These are phyloP conservation scores for Bombylius major DNA, from an alignment of 2,888 invertebrate genomes.

Conservation along the genomic window DNA sequence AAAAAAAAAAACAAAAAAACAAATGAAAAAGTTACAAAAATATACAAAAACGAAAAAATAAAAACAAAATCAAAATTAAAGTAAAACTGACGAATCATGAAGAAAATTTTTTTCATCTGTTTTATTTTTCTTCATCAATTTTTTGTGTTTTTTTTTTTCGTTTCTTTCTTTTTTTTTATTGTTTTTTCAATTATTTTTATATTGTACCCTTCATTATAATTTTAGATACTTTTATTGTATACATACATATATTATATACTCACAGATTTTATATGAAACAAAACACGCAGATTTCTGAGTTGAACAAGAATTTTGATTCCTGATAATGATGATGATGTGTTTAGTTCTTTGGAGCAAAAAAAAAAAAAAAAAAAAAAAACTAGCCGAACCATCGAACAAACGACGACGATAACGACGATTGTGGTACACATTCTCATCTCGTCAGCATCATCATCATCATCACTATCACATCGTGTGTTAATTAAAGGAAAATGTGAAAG, in stretches of 20 bases:
- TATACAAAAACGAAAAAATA: background rate
- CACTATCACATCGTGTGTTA: background rate
- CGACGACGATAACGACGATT: too few species aligned
- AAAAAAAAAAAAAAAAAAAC: too few species aligned
- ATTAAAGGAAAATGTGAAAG: background rate
- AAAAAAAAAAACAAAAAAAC: background rate
- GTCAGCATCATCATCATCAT: background rate
- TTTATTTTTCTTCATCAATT: background rate
- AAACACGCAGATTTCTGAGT: too few species aligned
- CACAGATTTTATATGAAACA: too few species aligned
- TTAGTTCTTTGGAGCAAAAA: too few species aligned
- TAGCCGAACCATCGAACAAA: too few species aligned
- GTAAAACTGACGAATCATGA: background rate
- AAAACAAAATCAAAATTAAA: background rate
- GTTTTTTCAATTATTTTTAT: too few species aligned
- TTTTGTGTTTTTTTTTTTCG: background rate
- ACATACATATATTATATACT: too few species aligned
- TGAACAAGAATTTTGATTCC: too few species aligned
- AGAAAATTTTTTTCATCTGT: background rate
- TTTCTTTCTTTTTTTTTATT: background rate
- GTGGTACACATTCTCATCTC: background rate
- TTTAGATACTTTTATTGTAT: too few species aligned
- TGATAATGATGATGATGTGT: too few species aligned
- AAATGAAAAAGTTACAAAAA: background rate
- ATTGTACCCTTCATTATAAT: too few species aligned